Percentiles rank a stretch among this genome's conserved stretches.
Evolutionary conservation across 64 coral and sea anemone species (phyloP).

Genomic region (Montipora sp.): DNA sequence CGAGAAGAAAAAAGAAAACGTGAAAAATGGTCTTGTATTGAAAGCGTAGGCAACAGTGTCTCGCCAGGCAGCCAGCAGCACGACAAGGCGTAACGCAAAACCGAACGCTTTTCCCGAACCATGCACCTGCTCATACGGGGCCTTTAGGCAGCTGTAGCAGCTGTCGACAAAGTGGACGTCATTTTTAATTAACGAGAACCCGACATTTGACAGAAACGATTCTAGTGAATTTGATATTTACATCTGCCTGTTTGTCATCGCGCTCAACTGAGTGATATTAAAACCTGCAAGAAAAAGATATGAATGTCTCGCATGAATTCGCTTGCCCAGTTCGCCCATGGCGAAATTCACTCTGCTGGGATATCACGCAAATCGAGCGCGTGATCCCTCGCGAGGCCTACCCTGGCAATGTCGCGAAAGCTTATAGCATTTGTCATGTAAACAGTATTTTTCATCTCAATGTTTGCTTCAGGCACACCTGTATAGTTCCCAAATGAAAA

Average conservation of each 20-base stretch:
- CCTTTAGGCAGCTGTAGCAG: constrained; percentile 67
- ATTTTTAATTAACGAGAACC: constrained; percentile 82
- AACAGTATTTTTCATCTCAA: background rate
- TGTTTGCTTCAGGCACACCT: constrained; percentile 14
- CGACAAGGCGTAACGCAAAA: constrained; percentile 44
- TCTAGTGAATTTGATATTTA: constrained; percentile 75
- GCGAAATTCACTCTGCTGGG: too few relatives aligned
- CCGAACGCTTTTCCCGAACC: background rate
- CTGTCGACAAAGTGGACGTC: constrained; percentile 70
- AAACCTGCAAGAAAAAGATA: background rate
- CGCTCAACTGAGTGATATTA: constrained; percentile 7
- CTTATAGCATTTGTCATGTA: background rate
- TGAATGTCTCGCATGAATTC: background rate
- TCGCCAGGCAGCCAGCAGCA: constrained; percentile 22
- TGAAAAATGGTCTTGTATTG: constrained; percentile 55
- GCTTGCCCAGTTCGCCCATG: too few relatives aligned
- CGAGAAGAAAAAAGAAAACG: constrained; percentile 31
- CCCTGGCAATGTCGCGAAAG: background rate
- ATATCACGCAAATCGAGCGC: background rate
- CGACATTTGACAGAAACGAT: constrained; percentile 72
- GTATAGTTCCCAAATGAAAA: constrained; percentile 30
- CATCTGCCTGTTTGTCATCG: constrained; percentile 74
- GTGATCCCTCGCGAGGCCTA: background rate
- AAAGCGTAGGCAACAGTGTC: constrained; percentile 12
- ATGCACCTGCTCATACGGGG: constrained; percentile 88